Conservation (phyloP, 2,797 vertebrate genomes). For the Cyprinodon diabolis region DNA sequence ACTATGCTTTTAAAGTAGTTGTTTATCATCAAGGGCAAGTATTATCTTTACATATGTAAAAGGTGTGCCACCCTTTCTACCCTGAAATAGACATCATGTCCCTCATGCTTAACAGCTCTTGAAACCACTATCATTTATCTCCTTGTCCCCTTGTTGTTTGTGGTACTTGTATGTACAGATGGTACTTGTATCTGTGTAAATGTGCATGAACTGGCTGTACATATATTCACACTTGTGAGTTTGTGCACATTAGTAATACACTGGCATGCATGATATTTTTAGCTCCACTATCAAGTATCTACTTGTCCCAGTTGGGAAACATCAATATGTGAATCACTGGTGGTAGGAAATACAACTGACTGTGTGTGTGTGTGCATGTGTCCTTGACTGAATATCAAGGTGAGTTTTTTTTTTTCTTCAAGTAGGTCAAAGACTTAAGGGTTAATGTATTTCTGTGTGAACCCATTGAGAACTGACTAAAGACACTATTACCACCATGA, state of each 20-base stretch:
- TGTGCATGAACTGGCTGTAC: constrained; percentile 4
- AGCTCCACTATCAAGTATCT: constrained; percentile 64
- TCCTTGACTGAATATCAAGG: constrained; percentile 68
- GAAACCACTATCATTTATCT: constrained; percentile 32
- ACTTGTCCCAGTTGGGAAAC: constrained; percentile 54
- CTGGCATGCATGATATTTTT: constrained; percentile 59
- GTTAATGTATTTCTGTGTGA: constrained; percentile 70
- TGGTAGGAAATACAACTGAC: constrained; percentile 38
- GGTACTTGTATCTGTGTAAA: constrained; percentile 1
- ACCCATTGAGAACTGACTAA: constrained; percentile 64
- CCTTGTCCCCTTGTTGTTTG: constrained; percentile 8
- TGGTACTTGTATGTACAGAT: not conserved
- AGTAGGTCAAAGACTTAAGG: constrained; percentile 66
- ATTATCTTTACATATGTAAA: constrained; percentile 32
- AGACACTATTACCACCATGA: constrained; percentile 52
- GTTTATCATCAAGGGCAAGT: constrained; percentile 6
- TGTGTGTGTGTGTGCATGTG: constrained; percentile 32
- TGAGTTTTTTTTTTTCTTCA: constrained; percentile 37
- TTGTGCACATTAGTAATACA: constrained; percentile 31
- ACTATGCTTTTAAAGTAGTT: not conserved
- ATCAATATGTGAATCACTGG: constrained; percentile 64
- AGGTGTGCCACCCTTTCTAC: constrained; percentile 18
- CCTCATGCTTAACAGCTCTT: constrained; percentile 38
- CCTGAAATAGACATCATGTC: constrained; percentile 55
- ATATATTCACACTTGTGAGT: constrained; percentile 16